Evolutionary conservation across 1,140 invertebrate species (phyloP).

Genomic region (Sycophaga agraensis): DNA sequence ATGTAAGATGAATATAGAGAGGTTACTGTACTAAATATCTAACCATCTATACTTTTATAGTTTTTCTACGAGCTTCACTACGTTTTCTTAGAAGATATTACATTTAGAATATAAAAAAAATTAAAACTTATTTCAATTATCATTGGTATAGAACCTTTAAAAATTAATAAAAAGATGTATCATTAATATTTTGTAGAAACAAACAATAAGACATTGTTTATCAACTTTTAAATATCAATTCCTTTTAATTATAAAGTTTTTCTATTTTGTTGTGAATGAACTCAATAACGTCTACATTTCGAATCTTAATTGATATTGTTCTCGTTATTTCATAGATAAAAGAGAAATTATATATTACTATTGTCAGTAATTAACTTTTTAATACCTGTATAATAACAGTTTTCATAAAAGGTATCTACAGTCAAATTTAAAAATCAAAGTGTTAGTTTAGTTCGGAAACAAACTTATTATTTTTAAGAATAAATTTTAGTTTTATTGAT

Average conservation of each 20-base stretch:
- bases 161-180: slow-evolving; percentile 10
- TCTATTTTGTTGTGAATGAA: slow-evolving; percentile 22
- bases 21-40: slow-evolving; percentile 15
- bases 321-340: slow-evolving; percentile 24
- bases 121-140: slow-evolving; percentile 3
- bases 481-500: no score
- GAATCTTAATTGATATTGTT: slow-evolving; percentile 20
- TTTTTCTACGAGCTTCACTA: not conserved
- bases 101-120: slow-evolving; percentile 5
- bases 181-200: slow-evolving; percentile 19
- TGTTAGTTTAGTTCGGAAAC: no score
- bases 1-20: slow-evolving; percentile 23
- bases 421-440: slow-evolving; percentile 3
- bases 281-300: slow-evolving; percentile 12
- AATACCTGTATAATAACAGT: slow-evolving; percentile 6
- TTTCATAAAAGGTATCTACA: slow-evolving; percentile 11
- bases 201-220: slow-evolving; percentile 14
- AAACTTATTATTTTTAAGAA: no score
- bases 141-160: slow-evolving; percentile 17
- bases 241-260: slow-evolving; percentile 17
- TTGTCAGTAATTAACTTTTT: slow-evolving; percentile 14
- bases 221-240: slow-evolving; percentile 10
- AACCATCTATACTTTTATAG: not conserved
- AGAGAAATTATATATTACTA: slow-evolving; percentile 16
- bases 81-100: not conserved